These are phyloP conservation scores for Embidobia sp. DNA, from an alignment of 2,888 invertebrate genomes.

Conservation along the genomic window DNA sequence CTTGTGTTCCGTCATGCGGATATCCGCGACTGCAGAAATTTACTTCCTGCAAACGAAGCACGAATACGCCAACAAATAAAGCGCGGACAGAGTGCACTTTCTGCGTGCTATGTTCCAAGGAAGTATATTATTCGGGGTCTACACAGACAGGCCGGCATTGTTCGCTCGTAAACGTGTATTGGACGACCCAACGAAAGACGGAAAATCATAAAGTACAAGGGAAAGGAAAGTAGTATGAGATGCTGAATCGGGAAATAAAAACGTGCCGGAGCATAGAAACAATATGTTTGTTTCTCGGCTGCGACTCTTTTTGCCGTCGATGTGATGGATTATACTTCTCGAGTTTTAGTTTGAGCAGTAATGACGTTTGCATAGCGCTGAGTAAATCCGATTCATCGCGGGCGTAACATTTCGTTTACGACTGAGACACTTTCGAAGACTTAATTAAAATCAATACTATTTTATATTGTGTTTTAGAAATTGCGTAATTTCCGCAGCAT, in stretches of 20 bases:
- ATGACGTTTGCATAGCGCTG: constrained; percentile 7
- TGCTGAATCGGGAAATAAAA: constrained; percentile 46
- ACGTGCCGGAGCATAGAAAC: constrained; percentile 42
- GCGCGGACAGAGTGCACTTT: constrained; percentile 56
- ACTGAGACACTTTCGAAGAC: not conserved
- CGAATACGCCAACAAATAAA: constrained; percentile 57
- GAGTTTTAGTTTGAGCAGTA: constrained; percentile 14
- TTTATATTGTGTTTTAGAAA: too few species aligned
- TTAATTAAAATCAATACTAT: too few species aligned
- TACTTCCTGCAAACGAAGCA: constrained; percentile 62
- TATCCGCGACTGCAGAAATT: constrained; percentile 50
- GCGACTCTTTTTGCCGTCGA: constrained; percentile 20
- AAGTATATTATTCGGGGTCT: constrained; percentile 63
- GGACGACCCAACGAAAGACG: constrained; percentile 56
- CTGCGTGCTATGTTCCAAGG: constrained; percentile 46
- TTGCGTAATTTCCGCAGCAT: too few species aligned
- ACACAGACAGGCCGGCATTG: constrained; percentile 56
- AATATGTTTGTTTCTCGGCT: constrained; percentile 34
- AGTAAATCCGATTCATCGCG: not conserved
- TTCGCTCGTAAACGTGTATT: constrained; percentile 58
- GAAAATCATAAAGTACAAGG: constrained; percentile 51
- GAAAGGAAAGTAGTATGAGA: constrained; percentile 39
- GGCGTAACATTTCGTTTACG: not conserved
- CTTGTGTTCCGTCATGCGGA: constrained; percentile 53
- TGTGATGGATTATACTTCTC: constrained; percentile 37